A percentile compares a stretch with the other conserved stretches of the same genome.
These are phyloP conservation scores for Leguminivora glycinivorella DNA, from an alignment of 1,140 invertebrate genomes.

Conservation along the genomic window DNA sequence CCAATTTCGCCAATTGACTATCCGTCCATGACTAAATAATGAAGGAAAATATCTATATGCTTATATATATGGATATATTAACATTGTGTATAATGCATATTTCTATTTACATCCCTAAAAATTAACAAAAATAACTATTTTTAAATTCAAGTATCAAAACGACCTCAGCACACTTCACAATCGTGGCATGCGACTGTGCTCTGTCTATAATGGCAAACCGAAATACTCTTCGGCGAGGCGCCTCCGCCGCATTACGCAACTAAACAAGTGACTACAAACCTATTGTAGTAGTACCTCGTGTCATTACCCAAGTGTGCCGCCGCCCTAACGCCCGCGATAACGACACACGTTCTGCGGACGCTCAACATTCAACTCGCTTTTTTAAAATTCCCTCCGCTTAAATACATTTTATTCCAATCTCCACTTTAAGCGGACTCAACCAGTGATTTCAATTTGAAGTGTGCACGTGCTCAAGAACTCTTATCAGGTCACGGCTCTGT, in stretches of 20 bases:
- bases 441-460: not conserved
- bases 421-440: not conserved
- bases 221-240: conserved; percentile 3
- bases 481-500: conserved; percentile 3
- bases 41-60: too few relatives aligned
- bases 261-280: conserved; percentile 7
- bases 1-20: too few relatives aligned
- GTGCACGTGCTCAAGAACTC: not conserved
- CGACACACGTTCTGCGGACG: conserved; percentile 16
- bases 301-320: not conserved
- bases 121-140: too few relatives aligned
- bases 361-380: conserved; percentile 17
- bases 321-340: conserved; percentile 21
- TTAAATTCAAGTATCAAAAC: conserved; percentile 12
- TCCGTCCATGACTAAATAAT: too few relatives aligned
- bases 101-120: too few relatives aligned
- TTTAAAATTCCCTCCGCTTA: not conserved
- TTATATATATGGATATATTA: too few relatives aligned
- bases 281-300: conserved; percentile 16
- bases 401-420: not conserved
- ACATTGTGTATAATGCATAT: too few relatives aligned
- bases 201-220: conserved; percentile 7
- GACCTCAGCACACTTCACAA: not conserved
- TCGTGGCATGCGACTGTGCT: not conserved
- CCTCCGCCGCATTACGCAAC: conserved; percentile 5